Percentiles rank a stretch among this genome's conserved stretches.
These are phyloP conservation scores for Acanthis flammea DNA, from an alignment of 2,797 vertebrate species.

Conservation along the genomic window DNA sequence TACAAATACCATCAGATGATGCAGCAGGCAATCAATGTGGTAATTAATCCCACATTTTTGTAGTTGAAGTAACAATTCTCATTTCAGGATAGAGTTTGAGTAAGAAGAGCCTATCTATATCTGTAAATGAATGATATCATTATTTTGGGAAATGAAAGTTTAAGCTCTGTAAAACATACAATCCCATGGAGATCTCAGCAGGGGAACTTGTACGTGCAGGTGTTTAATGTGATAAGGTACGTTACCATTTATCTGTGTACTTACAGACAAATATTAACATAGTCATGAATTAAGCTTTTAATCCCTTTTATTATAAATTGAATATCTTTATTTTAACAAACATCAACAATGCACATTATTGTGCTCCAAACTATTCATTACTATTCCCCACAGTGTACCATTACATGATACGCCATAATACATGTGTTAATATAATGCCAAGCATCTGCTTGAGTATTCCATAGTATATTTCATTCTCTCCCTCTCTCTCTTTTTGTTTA, in stretches of 20 bases:
- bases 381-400: slow-evolving; percentile 79
- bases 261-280: slow-evolving; percentile 94
- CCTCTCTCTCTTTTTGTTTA: slow-evolving; percentile 64
- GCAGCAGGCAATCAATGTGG: slow-evolving; percentile 56
- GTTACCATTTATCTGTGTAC: slow-evolving; percentile 90
- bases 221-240: slow-evolving; percentile 93
- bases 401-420: slow-evolving; percentile 80
- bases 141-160: slow-evolving; percentile 86
- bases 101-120: slow-evolving; percentile 79
- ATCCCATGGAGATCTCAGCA: slow-evolving; percentile 83
- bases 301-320: slow-evolving; percentile 96
- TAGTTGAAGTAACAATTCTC: slow-evolving; percentile 74
- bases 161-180: slow-evolving; percentile 83
- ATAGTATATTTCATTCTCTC: slow-evolving; percentile 67
- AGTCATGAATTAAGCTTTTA: slow-evolving; percentile 98
- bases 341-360: slow-evolving; percentile 82
- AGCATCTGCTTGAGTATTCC: slow-evolving; percentile 76
- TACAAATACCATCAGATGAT: slow-evolving; percentile 61
- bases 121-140: slow-evolving; percentile 84
- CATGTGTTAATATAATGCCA: slow-evolving; percentile 78
- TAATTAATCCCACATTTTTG: slow-evolving; percentile 77
- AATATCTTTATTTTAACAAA: slow-evolving; percentile 98
- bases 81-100: slow-evolving; percentile 75
- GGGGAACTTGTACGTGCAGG: slow-evolving; percentile 83
- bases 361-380: slow-evolving; percentile 82